Evolutionary conservation across 2,888 invertebrate species (phyloP).

Genomic region (Portevinia maculata): DNA sequence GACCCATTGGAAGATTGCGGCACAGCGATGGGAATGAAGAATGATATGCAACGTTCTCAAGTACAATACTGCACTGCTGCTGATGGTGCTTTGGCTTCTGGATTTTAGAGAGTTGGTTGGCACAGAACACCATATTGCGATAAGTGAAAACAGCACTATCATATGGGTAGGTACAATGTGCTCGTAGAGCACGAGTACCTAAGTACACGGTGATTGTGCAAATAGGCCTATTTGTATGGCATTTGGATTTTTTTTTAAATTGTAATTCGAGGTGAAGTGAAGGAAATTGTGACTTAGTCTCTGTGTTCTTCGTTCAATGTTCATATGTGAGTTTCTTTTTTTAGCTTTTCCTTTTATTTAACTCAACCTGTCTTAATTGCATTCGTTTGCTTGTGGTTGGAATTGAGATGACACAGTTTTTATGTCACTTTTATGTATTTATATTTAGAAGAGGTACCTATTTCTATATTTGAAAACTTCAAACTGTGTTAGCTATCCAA

Average conservation of each 20-base stretch:
- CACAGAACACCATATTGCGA: conserved; percentile 7
- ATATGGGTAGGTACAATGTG: too few relatives aligned
- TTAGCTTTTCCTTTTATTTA: conserved; percentile 16
- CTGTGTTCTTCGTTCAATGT: conserved; percentile 30
- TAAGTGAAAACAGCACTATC: neutral
- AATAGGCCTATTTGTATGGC: conserved; percentile 69
- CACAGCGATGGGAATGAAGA: neutral
- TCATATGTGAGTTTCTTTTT: neutral
- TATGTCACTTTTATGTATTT: conserved; percentile 42
- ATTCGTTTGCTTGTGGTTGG: conserved; percentile 5
- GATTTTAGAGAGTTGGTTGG: conserved; percentile 56
- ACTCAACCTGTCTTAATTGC: conserved; percentile 51
- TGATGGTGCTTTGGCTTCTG: conserved; percentile 40
- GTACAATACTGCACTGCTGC: conserved; percentile 12
- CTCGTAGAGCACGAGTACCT: conserved; percentile 10
- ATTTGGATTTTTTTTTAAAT: conserved; percentile 63
- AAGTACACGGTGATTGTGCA: conserved; percentile 49
- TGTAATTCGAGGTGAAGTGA: conserved; percentile 73
- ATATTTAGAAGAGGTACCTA: conserved; percentile 32
- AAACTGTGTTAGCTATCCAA: conserved; percentile 13
- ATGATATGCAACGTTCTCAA: conserved; percentile 46
- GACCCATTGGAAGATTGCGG: conserved; percentile 35
- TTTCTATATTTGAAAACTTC: conserved; percentile 5
- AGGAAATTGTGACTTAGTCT: conserved; percentile 59
- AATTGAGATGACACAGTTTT: conserved; percentile 60